Conservation (phyloP, 2,113 vertebrate genomes). For the Phrynocephalus versicolor region DNA sequence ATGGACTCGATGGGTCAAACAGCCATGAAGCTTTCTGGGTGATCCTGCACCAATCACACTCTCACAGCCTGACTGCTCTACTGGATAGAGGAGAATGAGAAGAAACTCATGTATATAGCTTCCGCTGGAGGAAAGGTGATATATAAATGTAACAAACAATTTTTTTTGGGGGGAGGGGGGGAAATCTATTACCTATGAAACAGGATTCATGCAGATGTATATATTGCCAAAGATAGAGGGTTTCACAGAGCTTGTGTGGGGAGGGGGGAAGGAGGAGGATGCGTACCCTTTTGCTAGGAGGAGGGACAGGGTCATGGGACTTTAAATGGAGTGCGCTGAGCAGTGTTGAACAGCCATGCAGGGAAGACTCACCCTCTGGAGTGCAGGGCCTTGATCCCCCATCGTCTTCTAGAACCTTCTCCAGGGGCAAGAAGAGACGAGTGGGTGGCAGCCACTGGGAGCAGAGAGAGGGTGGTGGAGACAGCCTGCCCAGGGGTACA, state of each 20-base stretch:
- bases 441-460: neutral
- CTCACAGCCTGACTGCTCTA: too few relatives aligned
- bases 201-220: neutral
- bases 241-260: neutral
- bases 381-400: neutral
- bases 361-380: neutral
- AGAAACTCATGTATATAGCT: too few relatives aligned
- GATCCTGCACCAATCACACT: too few relatives aligned
- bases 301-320: neutral
- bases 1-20: too few relatives aligned
- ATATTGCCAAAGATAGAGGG: neutral
- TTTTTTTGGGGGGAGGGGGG: too few relatives aligned
- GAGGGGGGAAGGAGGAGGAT: neutral
- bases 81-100: too few relatives aligned
- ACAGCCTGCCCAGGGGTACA: slow-evolving; percentile 7
- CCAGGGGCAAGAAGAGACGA: slow-evolving; percentile 18
- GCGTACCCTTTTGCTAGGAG: neutral
- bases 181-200: neutral
- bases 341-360: too few relatives aligned
- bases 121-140: too few relatives aligned
- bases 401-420: slow-evolving; percentile 2
- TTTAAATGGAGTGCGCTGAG: neutral
- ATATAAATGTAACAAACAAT: neutral
- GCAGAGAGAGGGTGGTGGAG: neutral
- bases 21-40: too few relatives aligned